Evolutionary conservation across 2,113 vertebrate genomes (phyloP).

Genomic region (Rhabdomys dilectus): DNA sequence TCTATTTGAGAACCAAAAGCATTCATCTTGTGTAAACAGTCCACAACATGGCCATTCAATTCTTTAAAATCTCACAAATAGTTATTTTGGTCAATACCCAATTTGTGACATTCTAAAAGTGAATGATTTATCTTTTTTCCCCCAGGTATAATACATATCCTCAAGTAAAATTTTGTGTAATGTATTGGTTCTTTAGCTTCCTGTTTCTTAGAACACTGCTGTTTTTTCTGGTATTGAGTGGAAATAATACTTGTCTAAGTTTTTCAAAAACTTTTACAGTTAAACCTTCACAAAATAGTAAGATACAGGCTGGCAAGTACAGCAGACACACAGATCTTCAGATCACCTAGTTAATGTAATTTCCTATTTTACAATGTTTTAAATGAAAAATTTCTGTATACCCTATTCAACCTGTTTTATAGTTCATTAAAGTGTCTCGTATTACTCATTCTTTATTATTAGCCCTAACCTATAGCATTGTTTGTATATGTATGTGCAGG

Average conservation of each 20-base stretch:
- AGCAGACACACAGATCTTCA: neutral
- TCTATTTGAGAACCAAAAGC: constrained; percentile 90
- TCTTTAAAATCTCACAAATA: constrained; percentile 94
- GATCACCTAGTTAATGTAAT: constrained; percentile 87
- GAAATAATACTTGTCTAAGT: constrained; percentile 89
- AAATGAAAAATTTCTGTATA: constrained; percentile 19
- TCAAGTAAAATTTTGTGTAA: neutral
- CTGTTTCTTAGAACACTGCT: constrained; percentile 90
- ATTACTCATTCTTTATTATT: neutral
- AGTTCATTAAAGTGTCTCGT: constrained; percentile 28
- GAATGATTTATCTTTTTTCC: constrained; percentile 91
- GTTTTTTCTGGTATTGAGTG: constrained; percentile 89
- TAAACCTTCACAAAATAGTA: constrained; percentile 91
- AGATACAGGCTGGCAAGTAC: constrained; percentile 63
- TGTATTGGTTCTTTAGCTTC: constrained; percentile 90
- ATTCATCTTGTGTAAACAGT: constrained; percentile 93
- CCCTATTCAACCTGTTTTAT: constrained; percentile 12
- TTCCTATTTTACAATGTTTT: constrained; percentile 60
- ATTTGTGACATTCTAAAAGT: constrained; percentile 91
- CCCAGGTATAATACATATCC: constrained; percentile 91
- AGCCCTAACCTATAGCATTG: neutral
- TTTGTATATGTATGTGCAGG: neutral
- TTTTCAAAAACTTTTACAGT: constrained; percentile 88
- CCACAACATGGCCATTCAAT: constrained; percentile 90
- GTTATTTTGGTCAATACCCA: constrained; percentile 91